A percentile compares a stretch with the other conserved stretches of the same genome.
Evolutionary conservation across 35 echinoderm and acorn worm genomes (phyloP).

Genomic region (Amphiura filiformis): DNA sequence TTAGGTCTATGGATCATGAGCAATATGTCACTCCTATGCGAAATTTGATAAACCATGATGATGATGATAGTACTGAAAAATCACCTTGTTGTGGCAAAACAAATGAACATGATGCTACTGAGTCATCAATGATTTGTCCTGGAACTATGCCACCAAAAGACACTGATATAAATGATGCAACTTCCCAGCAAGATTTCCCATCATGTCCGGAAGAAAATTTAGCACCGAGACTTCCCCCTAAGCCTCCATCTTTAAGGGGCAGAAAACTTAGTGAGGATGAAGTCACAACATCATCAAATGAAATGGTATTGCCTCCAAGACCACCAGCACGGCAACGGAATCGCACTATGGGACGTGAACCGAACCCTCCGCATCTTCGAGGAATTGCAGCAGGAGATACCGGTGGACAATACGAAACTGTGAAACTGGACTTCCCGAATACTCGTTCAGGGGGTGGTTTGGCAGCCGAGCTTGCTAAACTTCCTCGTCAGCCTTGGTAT

Average conservation of each 20-base stretch:
- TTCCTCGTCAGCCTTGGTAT: slow-evolving; percentile 92
- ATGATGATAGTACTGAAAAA: not conserved
- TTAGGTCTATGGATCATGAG: not conserved
- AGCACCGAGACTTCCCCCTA: slow-evolving; percentile 66
- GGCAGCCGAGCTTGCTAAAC: slow-evolving; percentile 63
- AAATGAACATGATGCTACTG: not conserved
- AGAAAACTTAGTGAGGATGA: slow-evolving; percentile 2
- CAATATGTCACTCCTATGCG: slow-evolving; percentile 21
- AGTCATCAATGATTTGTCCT: too few species aligned
- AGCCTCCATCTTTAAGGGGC: slow-evolving; percentile 39
- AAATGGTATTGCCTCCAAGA: slow-evolving; percentile 52
- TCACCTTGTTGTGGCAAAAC: not conserved
- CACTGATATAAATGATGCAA: not conserved
- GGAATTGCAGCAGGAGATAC: not conserved
- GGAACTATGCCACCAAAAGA: not conserved
- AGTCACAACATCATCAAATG: not conserved
- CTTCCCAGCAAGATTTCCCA: not conserved
- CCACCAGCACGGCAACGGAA: slow-evolving; percentile 75
- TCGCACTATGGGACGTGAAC: slow-evolving; percentile 3
- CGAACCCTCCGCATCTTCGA: slow-evolving; percentile 16
- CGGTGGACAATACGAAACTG: slow-evolving; percentile 48
- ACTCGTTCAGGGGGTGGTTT: slow-evolving; percentile 30
- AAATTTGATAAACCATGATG: not conserved
- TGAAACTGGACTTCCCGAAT: slow-evolving; percentile 9
- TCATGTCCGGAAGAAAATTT: not conserved